Base-by-base conservation (phyloP, 2,888 invertebrate species). In the Aelia acuminata region DNA sequence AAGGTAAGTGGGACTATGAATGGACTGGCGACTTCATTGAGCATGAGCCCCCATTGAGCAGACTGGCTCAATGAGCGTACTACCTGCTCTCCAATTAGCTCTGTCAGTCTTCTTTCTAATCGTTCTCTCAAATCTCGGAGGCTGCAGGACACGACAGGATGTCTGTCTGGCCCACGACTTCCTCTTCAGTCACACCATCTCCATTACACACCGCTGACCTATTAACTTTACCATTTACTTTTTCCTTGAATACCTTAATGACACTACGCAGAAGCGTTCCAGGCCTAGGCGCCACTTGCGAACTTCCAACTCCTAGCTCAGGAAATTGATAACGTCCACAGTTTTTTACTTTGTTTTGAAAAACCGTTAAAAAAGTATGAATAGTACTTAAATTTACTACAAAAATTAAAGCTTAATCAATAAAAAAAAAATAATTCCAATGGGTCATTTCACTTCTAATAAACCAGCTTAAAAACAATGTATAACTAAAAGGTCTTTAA, bases 21-120 rank as follows among this genome's bases (percentile, higher is more conserved):
- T 80, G 80, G 80, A 80, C 22, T 80, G 80, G 80, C 39, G 43
- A 43, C 43, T 80, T 80, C 80, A 80, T 80, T 80, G 80, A 80
- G 43, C 5, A 80, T 75, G 18, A 43, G 43, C 43, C n/a, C 39
- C 75, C 80, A 80, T 80, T 80, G 80, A 70, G 31, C 18, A 31
- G 63, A 18, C 20, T 20, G 7, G 15, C 35, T 18, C 35, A 70
- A 35, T 70, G 63, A n/a, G 31, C 35, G 31, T 35, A 70, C 63
- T 70, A 70, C 31, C 63, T 70, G 31, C 31, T 35, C 35, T 35
- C 63, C 63, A 70, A 70, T 70, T 70, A 70, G 63, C 63, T 35
- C 63, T 70, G 63, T 35, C 63, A 70, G 63, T 70, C 63, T 70
- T 70, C 63, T 70, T 70, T 70, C 63, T 70, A 70, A 70, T 70